Percentiles rank a stretch among this genome's conserved stretches.
Conservation (phyloP, 2,888 invertebrate genomes). For the Drosophila meridiana region DNA sequence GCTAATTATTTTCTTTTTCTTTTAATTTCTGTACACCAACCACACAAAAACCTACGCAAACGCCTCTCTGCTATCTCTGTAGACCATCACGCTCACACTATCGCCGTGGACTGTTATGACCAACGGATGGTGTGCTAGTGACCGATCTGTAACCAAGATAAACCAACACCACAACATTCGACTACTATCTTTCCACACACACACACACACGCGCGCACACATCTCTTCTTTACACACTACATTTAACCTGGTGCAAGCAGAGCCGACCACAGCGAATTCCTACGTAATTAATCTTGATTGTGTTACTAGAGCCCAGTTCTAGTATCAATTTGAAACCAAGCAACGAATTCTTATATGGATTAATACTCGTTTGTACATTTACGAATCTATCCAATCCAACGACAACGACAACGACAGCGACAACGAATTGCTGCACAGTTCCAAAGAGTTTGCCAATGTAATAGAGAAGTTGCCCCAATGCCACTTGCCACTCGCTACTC, state of each 20-base stretch:
- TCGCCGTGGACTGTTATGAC: constrained; percentile 85
- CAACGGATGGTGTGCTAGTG: constrained; percentile 83
- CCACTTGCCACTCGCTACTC: constrained; percentile 14
- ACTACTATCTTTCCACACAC: constrained; percentile 57
- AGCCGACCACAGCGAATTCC: constrained; percentile 46
- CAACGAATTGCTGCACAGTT: constrained; percentile 48
- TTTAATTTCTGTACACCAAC: constrained; percentile 71
- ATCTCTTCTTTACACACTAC: constrained; percentile 42
- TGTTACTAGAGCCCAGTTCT: constrained; percentile 57
- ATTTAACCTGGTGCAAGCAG: constrained; percentile 59
- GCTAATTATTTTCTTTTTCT: constrained; percentile 77
- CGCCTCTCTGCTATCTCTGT: constrained; percentile 52
- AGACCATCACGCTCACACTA: constrained; percentile 85
- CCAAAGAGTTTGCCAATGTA: constrained; percentile 65
- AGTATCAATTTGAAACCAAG: constrained; percentile 42
- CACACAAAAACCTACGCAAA: constrained; percentile 21
- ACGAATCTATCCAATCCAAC: constrained; percentile 52
- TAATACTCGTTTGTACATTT: constrained; percentile 26
- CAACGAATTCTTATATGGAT: constrained; percentile 55
- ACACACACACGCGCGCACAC: constrained; percentile 20
- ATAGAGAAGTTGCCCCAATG: constrained; percentile 47
- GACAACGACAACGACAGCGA: constrained; percentile 62
- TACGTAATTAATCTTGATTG: constrained; percentile 66
- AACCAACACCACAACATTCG: constrained; percentile 32
- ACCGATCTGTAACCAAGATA: constrained; percentile 82